Conservation (phyloP, 2,797 vertebrate species). For the Ptychobarbus kaznakovi region DNA sequence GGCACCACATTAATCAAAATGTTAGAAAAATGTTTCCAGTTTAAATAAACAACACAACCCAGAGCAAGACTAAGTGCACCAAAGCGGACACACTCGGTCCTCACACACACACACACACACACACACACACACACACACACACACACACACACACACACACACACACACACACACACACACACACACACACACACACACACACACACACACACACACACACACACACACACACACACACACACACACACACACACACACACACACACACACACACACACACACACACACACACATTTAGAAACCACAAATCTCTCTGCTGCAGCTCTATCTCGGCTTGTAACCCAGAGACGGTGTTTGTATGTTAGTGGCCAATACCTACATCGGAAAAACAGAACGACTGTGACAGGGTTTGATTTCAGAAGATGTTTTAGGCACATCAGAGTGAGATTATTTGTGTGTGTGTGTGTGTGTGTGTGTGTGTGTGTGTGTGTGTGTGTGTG, state of each 20-base stretch:
- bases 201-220: neutral
- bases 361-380: conserved; percentile 10
- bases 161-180: conserved; percentile 26
- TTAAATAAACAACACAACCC: conserved; percentile 74
- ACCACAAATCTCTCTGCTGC: conserved; percentile 39
- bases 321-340: conserved; percentile 23
- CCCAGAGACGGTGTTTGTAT: neutral
- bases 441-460: neutral
- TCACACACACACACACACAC: conserved; percentile 23
- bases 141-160: neutral
- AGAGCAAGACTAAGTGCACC: conserved; percentile 57
- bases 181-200: neutral
- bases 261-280: neutral
- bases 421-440: neutral
- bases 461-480: conserved; percentile 8
- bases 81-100: conserved; percentile 24
- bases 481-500: conserved; percentile 6
- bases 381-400: neutral
- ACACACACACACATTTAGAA: conserved; percentile 16
- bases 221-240: conserved; percentile 26
- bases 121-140: neutral
- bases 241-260: conserved; percentile 25
- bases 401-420: conserved; percentile 18
- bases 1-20: conserved; percentile 77
- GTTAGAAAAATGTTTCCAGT: conserved; percentile 65